Conservation (phyloP, 2,797 vertebrate species). For the Sebastes alutus region DNA sequence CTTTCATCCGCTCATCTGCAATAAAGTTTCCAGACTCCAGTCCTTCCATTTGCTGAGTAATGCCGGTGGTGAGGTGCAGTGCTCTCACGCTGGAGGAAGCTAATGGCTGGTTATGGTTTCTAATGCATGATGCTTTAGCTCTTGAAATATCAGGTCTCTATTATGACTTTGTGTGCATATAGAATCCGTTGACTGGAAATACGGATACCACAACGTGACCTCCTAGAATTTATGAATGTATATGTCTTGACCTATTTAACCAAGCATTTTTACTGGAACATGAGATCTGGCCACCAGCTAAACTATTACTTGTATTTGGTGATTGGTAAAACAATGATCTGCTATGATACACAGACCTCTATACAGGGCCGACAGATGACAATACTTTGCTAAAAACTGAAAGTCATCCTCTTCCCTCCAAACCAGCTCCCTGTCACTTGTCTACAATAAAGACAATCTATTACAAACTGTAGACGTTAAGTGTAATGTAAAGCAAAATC, state of each 20-base stretch:
- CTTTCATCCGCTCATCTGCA: slow-evolving; percentile 49
- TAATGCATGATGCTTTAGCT: slow-evolving; percentile 58
- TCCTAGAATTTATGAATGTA: slow-evolving; percentile 5
- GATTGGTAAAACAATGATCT: background rate
- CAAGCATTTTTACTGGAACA: background rate
- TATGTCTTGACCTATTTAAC: background rate
- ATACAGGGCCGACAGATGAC: background rate
- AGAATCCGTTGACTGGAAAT: slow-evolving; percentile 52
- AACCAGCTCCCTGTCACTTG: background rate
- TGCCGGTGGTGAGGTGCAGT: slow-evolving; percentile 36
- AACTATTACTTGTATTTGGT: background rate
- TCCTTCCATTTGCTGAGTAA: slow-evolving; percentile 65
- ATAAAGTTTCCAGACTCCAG: slow-evolving; percentile 57
- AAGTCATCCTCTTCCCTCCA: background rate
- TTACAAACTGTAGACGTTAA: too few relatives aligned
- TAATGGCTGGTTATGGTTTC: slow-evolving; percentile 72
- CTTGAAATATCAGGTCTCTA: slow-evolving; percentile 49
- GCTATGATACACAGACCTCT: background rate
- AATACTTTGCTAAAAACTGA: background rate
- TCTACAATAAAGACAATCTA: background rate
- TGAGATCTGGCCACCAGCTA: background rate
- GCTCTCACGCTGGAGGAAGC: slow-evolving; percentile 44
- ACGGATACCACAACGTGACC: slow-evolving; percentile 16
- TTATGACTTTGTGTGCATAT: slow-evolving; percentile 21
- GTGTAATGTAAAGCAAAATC: background rate